Evolutionary conservation across 1,140 invertebrate species (phyloP).

Genomic region (Drosophila sp.): DNA sequence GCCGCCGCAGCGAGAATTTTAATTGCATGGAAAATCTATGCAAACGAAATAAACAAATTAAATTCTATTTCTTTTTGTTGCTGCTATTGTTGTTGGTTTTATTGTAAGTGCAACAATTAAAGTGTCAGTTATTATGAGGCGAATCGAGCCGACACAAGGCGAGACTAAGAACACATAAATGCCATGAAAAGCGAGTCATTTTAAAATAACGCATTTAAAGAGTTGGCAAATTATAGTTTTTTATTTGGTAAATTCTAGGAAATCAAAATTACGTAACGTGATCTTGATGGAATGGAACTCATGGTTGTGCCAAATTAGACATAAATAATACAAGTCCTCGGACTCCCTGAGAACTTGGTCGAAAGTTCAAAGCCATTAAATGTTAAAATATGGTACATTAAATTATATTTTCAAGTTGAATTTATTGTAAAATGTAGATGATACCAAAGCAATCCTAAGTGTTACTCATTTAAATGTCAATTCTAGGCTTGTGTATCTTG

Average conservation of each 20-base stretch:
- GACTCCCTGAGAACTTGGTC: background rate
- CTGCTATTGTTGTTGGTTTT: background rate
- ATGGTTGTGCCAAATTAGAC: background rate
- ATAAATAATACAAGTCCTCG: background rate
- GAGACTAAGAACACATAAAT: constrained; percentile 4
- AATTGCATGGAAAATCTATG: constrained; percentile 71
- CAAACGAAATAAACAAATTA: constrained; percentile 46
- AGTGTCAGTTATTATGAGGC: constrained; percentile 17
- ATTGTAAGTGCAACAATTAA: constrained; percentile 13
- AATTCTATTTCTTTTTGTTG: constrained; percentile 5
- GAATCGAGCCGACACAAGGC: background rate
- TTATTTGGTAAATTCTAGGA: background rate
- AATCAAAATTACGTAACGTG: background rate
- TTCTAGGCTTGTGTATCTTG: background rate
- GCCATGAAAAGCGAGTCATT: background rate
- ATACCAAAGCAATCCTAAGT: no score
- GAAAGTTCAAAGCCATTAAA: background rate
- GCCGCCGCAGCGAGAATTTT: constrained; percentile 42
- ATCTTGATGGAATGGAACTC: background rate
- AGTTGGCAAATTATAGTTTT: background rate
- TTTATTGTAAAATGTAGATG: no score
- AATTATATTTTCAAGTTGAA: no score
- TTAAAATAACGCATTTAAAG: background rate
- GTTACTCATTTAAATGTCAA: background rate
- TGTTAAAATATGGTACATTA: no score